Percentiles rank a stretch among this genome's conserved stretches.
Conservation (phyloP, 2,797 vertebrate genomes). For the Gymnothorax javanicus region DNA sequence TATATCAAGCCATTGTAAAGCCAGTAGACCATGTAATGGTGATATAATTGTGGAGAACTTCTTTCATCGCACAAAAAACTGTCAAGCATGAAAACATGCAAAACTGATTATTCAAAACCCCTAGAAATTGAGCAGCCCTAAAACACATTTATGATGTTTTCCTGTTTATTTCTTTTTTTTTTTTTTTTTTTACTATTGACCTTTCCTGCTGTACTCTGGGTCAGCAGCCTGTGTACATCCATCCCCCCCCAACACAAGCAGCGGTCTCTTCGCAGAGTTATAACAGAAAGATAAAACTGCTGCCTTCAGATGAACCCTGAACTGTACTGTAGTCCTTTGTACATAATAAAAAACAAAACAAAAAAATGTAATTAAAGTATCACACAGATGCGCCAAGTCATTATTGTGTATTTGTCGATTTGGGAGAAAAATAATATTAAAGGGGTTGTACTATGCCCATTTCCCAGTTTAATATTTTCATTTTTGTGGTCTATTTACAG, state of each 20-base stretch:
- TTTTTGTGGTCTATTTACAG: too few species aligned
- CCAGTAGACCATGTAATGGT: background rate
- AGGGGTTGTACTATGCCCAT: background rate
- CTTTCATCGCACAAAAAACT: background rate
- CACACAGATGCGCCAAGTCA: constrained; percentile 44
- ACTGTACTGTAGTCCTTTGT: constrained; percentile 91
- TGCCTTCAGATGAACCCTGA: constrained; percentile 56
- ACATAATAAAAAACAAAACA: constrained; percentile 84
- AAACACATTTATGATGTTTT: constrained; percentile 9
- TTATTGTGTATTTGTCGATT: background rate
- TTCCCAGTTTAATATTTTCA: too few species aligned
- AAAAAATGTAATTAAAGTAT: constrained; percentile 91
- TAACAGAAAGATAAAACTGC: constrained; percentile 45
- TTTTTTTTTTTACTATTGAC: background rate
- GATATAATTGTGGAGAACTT: background rate
- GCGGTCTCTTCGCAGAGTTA: constrained; percentile 38
- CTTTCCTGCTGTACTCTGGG: constrained; percentile 28
- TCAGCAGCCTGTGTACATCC: constrained; percentile 44
- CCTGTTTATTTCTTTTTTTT: background rate
- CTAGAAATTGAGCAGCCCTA: background rate
- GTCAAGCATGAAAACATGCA: background rate
- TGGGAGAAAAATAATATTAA: background rate
- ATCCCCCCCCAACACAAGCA: constrained; percentile 27
- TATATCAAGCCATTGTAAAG: background rate
- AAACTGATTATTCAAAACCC: background rate